Conservation (phyloP, 1,140 invertebrate genomes). For the Wiebesia pumilae region DNA sequence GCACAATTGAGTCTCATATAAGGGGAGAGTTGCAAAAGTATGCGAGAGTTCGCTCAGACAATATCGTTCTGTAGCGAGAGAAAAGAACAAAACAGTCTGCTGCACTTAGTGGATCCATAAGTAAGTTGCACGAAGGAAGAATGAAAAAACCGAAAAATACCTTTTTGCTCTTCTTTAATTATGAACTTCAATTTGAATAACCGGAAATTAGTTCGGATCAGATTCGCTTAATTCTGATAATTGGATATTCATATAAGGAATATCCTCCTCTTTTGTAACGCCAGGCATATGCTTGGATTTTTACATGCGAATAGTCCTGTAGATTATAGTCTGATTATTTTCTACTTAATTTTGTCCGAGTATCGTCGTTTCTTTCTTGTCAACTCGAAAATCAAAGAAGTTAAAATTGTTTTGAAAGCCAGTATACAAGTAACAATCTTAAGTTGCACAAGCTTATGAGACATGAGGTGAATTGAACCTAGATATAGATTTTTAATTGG, state of each 20-base stretch:
- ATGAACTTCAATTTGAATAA: conserved; percentile 54
- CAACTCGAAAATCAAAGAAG: conserved; percentile 15
- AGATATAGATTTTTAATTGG: neutral
- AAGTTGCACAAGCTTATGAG: neutral
- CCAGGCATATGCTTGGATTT: conserved; percentile 37
- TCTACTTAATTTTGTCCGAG: conserved; percentile 7
- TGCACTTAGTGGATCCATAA: conserved; percentile 35
- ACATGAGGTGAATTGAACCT: neutral
- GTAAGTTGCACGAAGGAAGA: conserved; percentile 12
- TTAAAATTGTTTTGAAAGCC: neutral
- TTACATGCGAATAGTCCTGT: conserved; percentile 25
- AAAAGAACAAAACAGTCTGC: conserved; percentile 40
- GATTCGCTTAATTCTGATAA: conserved; percentile 60
- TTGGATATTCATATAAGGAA: conserved; percentile 57
- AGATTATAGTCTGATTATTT: conserved; percentile 34
- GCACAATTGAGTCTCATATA: conserved; percentile 49
- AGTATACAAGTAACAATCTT: neutral
- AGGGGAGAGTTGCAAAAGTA: conserved; percentile 50
- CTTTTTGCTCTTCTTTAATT: conserved; percentile 45
- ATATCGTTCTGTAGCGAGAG: conserved; percentile 6
- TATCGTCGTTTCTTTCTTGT: neutral
- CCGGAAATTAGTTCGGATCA: conserved; percentile 50
- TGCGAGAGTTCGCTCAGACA: conserved; percentile 39
- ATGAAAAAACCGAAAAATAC: conserved; percentile 14
- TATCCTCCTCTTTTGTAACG: conserved; percentile 50